Conservation (phyloP, 2,797 vertebrate species). For the Neosilurus hyrtlii region DNA sequence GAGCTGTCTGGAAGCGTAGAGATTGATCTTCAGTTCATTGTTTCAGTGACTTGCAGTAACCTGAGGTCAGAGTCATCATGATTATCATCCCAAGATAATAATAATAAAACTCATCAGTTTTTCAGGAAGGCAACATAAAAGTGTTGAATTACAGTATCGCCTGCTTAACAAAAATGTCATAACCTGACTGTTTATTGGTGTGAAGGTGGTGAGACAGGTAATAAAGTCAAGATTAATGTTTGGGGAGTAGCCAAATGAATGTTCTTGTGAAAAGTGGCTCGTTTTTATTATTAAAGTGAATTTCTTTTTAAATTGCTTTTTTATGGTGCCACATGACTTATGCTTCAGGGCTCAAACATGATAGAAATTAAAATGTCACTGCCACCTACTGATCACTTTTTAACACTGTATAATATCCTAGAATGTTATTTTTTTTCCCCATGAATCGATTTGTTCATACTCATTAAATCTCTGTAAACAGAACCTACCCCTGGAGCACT, state of each 20-base stretch:
- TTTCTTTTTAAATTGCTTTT: neutral
- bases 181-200: neutral
- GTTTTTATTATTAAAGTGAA: neutral
- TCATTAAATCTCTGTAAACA: neutral
- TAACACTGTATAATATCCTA: neutral
- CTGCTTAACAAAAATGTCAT: neutral
- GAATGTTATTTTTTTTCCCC: neutral
- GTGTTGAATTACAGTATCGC: neutral
- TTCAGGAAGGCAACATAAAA: neutral
- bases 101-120: neutral
- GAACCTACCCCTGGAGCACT: neutral
- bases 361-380: slow-evolving; percentile 6
- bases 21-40: neutral
- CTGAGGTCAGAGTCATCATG: neutral
- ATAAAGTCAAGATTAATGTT: neutral
- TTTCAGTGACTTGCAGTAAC: neutral
- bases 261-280: neutral
- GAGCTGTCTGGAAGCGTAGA: neutral
- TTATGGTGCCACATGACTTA: neutral
- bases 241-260: neutral
- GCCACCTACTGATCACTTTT: slow-evolving; percentile 60
- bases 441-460: neutral
- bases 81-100: neutral
- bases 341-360: neutral
- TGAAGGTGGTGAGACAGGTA: neutral